Conservation (phyloP, 2,888 invertebrate species). For the Philopedon plagiatum region DNA sequence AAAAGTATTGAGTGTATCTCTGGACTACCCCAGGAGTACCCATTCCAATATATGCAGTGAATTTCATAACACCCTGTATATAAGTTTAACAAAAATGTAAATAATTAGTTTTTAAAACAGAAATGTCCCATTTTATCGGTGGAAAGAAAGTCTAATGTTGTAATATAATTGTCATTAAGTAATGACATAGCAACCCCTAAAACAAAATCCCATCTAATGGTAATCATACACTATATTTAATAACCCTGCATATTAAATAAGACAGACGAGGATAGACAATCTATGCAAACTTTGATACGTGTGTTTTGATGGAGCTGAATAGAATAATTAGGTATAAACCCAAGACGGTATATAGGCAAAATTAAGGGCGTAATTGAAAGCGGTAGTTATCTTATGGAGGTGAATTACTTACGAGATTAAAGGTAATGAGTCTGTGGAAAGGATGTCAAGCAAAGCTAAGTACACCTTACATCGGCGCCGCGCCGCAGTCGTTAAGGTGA, state of each 20-base stretch:
- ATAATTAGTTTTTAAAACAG: too few relatives aligned
- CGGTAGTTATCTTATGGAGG: conserved; percentile 66
- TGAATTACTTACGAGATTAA: conserved; percentile 62
- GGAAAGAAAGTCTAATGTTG: too few relatives aligned
- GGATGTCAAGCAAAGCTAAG: conserved; percentile 41
- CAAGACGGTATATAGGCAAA: conserved; percentile 59
- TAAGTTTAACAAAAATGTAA: too few relatives aligned
- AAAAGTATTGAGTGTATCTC: too few relatives aligned
- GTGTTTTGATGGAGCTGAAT: conserved; percentile 55
- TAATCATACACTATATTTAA: conserved; percentile 26
- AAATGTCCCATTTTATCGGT: too few relatives aligned
- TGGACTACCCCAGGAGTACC: too few relatives aligned
- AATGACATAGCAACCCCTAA: neutral
- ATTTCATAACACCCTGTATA: too few relatives aligned
- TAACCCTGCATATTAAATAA: conserved; percentile 42
- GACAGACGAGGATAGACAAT: conserved; percentile 37
- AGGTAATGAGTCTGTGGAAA: conserved; percentile 51
- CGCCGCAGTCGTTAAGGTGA: conserved; percentile 41
- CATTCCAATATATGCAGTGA: too few relatives aligned
- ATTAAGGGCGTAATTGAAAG: conserved; percentile 65
- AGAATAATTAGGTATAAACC: conserved; percentile 62
- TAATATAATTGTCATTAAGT: neutral
- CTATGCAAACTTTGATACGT: conserved; percentile 41
- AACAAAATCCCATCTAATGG: neutral
- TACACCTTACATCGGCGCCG: conserved; percentile 41